phyloP scores from a whole-genome alignment of 2,797 vertebrate species.

The Macropodus opercularis region DNA sequence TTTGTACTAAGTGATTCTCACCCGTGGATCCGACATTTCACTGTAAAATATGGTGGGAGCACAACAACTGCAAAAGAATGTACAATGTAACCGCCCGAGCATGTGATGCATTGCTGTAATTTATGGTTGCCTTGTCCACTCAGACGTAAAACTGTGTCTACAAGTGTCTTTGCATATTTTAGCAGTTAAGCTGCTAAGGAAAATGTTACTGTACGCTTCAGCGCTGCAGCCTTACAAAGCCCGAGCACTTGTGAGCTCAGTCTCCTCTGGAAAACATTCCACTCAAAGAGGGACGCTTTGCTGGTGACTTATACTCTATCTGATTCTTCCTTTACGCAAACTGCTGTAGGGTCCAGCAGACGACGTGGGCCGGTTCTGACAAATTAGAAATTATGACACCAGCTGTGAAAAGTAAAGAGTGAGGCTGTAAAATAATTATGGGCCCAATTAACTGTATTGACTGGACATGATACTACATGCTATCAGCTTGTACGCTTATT shows the following conservation, averaged over 20 bases:
- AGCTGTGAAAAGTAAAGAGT: conserved; percentile 24
- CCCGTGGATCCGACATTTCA: neutral
- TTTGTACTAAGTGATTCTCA: neutral
- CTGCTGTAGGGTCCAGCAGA: neutral
- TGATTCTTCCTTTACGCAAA: neutral
- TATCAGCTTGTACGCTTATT: conserved; percentile 20
- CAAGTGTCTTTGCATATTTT: conserved; percentile 11
- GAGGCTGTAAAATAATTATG: conserved; percentile 9
- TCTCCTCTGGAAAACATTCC: neutral
- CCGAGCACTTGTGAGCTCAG: neutral
- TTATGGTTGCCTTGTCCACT: conserved; percentile 1
- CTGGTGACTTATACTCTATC: neutral
- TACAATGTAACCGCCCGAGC: neutral
- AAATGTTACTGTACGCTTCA: neutral
- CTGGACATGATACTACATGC: conserved; percentile 33
- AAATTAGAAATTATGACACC: conserved; percentile 8
- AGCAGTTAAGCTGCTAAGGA: neutral
- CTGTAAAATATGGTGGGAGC: neutral
- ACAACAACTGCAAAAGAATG: neutral
- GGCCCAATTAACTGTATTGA: conserved; percentile 34
- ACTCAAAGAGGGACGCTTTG: neutral
- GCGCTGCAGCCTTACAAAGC: neutral
- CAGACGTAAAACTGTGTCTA: neutral
- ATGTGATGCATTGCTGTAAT: neutral
- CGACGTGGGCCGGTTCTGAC: conserved; percentile 21